These are phyloP conservation scores for Drosophila lowei DNA, from an alignment of 1,140 invertebrate genomes.

Conservation along the genomic window DNA sequence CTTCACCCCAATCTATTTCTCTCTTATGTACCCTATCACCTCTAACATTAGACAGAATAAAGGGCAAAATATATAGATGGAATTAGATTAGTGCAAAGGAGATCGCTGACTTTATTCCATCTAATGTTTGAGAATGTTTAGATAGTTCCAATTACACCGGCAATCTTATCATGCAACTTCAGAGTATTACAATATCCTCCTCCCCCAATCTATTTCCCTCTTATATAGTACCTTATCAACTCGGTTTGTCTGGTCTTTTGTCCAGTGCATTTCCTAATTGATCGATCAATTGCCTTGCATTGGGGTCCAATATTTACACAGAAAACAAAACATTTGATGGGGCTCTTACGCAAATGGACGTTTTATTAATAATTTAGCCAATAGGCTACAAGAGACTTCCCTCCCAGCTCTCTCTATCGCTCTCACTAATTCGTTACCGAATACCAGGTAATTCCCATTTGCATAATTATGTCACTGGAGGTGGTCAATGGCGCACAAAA, in stretches of 20 bases:
- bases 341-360: conserved; percentile 66
- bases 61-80: too few relatives aligned
- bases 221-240: conserved; percentile 12
- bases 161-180: conserved; percentile 4
- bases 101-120: too few relatives aligned
- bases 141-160: conserved; percentile 4
- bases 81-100: too few relatives aligned
- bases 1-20: too few relatives aligned
- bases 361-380: conserved; percentile 54
- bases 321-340: conserved; percentile 52
- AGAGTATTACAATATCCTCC: background rate
- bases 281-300: conserved; percentile 71
- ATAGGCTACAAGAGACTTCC: conserved; percentile 37
- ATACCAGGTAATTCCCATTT: conserved; percentile 51
- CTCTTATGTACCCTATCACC: too few relatives aligned
- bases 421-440: conserved; percentile 33
- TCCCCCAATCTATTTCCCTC: background rate
- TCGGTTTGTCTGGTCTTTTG: conserved; percentile 14
- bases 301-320: conserved; percentile 47
- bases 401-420: conserved; percentile 58
- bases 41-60: too few relatives aligned
- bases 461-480: conserved; percentile 68
- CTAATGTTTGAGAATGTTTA: background rate
- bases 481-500: conserved; percentile 13
- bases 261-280: conserved; percentile 60